A percentile compares a stretch with the other conserved stretches of the same genome.
Conservation (phyloP, 2,113 vertebrate genomes). For the Odocoileus hemionus region DNA sequence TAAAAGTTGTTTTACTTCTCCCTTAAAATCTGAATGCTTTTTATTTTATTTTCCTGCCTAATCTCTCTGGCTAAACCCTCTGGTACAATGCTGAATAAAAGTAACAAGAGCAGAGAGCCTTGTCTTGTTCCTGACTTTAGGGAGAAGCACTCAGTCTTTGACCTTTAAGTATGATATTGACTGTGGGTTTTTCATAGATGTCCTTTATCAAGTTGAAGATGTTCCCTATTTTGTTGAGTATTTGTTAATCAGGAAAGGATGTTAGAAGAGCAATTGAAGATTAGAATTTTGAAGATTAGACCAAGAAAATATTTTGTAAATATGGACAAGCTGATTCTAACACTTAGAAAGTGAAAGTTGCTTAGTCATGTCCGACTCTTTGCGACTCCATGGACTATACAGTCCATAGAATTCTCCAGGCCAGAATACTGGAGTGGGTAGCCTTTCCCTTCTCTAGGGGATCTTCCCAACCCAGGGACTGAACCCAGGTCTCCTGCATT, state of each 20-base stretch:
- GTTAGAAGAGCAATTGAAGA: not conserved
- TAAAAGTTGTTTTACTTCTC: not conserved
- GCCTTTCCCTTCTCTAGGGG: not conserved
- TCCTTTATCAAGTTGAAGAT: not conserved
- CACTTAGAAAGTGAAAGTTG: not conserved
- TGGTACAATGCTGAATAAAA: not conserved
- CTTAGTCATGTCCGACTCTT: not conserved
- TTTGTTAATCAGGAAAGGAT: not conserved
- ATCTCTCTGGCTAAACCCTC: not conserved
- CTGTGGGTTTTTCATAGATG: not conserved
- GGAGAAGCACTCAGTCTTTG: not conserved
- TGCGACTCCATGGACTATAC: not conserved
- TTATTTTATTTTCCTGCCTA: not conserved
- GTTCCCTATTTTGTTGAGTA: not conserved
- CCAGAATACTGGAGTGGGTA: not conserved
- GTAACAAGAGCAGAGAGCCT: not conserved
- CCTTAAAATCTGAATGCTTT: not conserved
- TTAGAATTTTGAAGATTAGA: not conserved
- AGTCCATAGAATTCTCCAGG: not conserved
- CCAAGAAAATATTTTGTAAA: not conserved
- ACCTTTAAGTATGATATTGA: not conserved
- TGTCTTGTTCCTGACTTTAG: not conserved
- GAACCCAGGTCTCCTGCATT: not conserved
- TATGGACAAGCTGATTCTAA: not conserved
- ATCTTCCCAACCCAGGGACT: not conserved